A percentile compares a stretch with the other conserved stretches of the same genome.
Evolutionary conservation across 1,140 invertebrate species (phyloP).

Genomic region (Megalonaias nervosa): DNA sequence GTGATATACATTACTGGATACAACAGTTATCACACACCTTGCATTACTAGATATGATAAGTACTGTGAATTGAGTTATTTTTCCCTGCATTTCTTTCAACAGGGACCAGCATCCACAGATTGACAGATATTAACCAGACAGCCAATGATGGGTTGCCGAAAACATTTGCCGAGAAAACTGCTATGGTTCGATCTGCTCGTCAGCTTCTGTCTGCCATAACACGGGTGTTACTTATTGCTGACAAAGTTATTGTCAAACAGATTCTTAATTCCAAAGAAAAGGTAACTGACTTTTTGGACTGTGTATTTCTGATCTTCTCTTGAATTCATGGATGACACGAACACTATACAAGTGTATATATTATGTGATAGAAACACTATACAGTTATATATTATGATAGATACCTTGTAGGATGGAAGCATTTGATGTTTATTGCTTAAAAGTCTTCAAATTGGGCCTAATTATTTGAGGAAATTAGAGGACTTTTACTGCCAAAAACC

Average conservation of each 20-base stretch:
- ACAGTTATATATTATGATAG: too few species aligned
- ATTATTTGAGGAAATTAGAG: too few species aligned
- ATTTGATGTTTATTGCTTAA: too few species aligned
- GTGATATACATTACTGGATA: not conserved
- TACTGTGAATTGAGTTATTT: not conserved
- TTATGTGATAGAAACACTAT: too few species aligned
- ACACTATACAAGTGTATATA: too few species aligned
- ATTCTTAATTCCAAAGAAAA: slow-evolving; percentile 96
- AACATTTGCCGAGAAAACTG: slow-evolving; percentile 66
- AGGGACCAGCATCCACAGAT: slow-evolving; percentile 91
- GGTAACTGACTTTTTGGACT: slow-evolving; percentile 73
- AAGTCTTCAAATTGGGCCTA: too few species aligned
- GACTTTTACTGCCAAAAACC: too few species aligned
- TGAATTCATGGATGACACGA: too few species aligned
- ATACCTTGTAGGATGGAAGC: too few species aligned
- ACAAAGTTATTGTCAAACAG: slow-evolving; percentile 98
- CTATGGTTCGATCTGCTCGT: slow-evolving; percentile 90
- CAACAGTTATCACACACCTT: too few species aligned
- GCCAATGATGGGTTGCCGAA: slow-evolving; percentile 50
- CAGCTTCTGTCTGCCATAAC: slow-evolving; percentile 96
- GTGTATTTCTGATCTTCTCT: too few species aligned
- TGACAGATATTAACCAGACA: slow-evolving; percentile 79
- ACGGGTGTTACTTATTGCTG: slow-evolving; percentile 96
- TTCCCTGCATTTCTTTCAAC: slow-evolving; percentile 38
- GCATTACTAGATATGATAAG: not conserved